Base-by-base conservation (phyloP, 2,888 invertebrate species). In the Synanthedon formicaeformis region DNA sequence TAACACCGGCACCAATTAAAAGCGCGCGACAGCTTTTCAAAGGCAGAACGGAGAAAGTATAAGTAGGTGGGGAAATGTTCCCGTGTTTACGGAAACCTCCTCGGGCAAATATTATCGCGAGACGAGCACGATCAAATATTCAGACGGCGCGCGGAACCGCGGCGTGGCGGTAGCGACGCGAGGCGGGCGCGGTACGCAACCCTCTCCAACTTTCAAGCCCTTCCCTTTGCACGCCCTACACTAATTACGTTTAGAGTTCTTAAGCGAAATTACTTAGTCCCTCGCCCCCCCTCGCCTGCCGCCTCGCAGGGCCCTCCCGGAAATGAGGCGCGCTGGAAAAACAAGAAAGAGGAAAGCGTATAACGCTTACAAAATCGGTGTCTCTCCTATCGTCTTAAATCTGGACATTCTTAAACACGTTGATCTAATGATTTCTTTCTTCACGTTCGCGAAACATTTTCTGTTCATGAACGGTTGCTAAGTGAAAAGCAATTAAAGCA, bases 191-290 rank as follows among this genome's bases (percentile, higher is more conserved):
- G 80, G 76, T 75, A 75, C 73, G 77, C 82, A 90, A 90, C 90
- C 90, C 90, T 89, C 89, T 90, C 89, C 79, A 84, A 86, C 73
- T 88, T 87, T 88, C 88, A 88, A 88, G 88, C 88, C 88, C 88
- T 88, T 88, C 88, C 88, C 88, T 87, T 85, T 84, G 88, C 88
- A 86, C 88, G 88, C 89, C 89, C 88, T 85, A 85, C 89, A 89
- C 90, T 90, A 90, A 90, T 90, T 90, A 90, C 89, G 90, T 90
- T 90, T 89, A 90, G 90, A 88, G 90, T 90, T 89, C 89, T 90
- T 89, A 89, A 89, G 88, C 89, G 88, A 89, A 90, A 90, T 90
- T 90, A 90, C 90, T 90, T 90, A 90, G 90, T 86, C 89, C 89
- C 85, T 81, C 71, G 73, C 81, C 79, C 75, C 85, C 80, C 34